A percentile compares a stretch with the other conserved stretches of the same genome.
These are phyloP conservation scores for Antennarius striatus DNA, from an alignment of 2,113 vertebrate species.

Conservation along the genomic window DNA sequence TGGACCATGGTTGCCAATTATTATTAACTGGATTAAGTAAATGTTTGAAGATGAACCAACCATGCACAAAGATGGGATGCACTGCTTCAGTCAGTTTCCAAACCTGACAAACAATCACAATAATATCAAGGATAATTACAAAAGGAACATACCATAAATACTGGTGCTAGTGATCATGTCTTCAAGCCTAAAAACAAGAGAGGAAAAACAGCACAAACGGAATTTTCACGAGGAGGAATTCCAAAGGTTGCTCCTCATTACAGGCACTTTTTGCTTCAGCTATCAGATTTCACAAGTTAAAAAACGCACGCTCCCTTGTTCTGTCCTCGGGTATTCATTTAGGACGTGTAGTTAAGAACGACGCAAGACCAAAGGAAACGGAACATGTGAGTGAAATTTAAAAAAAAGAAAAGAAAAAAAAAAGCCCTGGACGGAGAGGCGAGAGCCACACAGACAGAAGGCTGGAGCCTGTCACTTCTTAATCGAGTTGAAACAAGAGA, in stretches of 20 bases:
- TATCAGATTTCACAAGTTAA: conserved; percentile 97
- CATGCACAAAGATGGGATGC: conserved; percentile 41
- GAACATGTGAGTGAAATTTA: too few relatives aligned
- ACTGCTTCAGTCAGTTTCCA: background rate
- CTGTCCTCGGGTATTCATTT: conserved; percentile 91
- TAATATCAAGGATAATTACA: conserved; percentile 81
- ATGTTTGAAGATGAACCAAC: conserved; percentile 46
- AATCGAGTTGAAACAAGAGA: conserved; percentile 88
- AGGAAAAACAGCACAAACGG: conserved; percentile 90
- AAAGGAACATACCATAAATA: conserved; percentile 98
- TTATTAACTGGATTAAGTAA: conserved; percentile 14
- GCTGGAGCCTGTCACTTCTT: conserved; percentile 89
- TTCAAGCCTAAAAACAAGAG: conserved; percentile 89
- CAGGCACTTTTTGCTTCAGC: conserved; percentile 93
- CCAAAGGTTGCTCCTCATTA: conserved; percentile 98
- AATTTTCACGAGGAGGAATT: conserved; percentile 99
- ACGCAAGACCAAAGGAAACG: conserved; percentile 78
- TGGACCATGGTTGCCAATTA: conserved; percentile 8
- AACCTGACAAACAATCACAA: conserved; percentile 34
- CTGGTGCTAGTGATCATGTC: conserved; percentile 99
- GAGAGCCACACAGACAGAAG: conserved; percentile 78
- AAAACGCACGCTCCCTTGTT: conserved; percentile 81
- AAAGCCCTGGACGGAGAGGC: conserved; percentile 73
- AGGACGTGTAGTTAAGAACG: conserved; percentile 88
- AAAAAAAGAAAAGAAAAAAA: background rate